A percentile compares a stretch with the other conserved stretches of the same genome.
These are phyloP conservation scores for Dione vanillae DNA, from an alignment of 2,888 invertebrate genomes.

Conservation along the genomic window DNA sequence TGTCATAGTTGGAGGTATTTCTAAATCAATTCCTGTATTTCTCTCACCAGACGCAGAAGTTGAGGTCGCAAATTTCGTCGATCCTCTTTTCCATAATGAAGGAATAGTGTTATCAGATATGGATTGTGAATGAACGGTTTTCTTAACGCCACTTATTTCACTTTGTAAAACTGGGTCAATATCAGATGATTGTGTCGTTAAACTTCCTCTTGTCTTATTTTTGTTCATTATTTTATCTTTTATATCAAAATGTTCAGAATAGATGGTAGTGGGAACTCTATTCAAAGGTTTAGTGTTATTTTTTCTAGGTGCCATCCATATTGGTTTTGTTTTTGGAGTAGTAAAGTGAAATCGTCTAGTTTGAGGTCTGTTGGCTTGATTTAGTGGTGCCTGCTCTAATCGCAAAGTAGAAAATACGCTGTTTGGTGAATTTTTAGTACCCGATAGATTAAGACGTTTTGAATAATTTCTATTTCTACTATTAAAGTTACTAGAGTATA, in stretches of 20 bases:
- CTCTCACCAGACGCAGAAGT: conserved; percentile 60
- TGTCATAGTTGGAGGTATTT: conserved; percentile 79
- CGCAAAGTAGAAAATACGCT: conserved; percentile 63
- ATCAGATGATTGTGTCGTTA: conserved; percentile 77
- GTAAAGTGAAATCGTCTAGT: conserved; percentile 72
- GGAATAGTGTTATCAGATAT: conserved; percentile 79
- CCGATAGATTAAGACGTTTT: conserved; percentile 69
- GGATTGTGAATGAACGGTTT: conserved; percentile 71
- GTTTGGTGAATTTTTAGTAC: conserved; percentile 70
- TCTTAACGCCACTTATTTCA: conserved; percentile 69
- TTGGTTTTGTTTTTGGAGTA: conserved; percentile 71
- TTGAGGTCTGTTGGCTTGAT: conserved; percentile 54
- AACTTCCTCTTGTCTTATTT: conserved; percentile 56
- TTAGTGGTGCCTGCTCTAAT: conserved; percentile 56
- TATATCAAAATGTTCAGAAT: conserved; percentile 74
- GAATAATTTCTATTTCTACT: conserved; percentile 73
- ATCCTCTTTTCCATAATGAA: conserved; percentile 79
- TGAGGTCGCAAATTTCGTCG: conserved; percentile 69
- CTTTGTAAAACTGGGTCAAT: conserved; percentile 79
- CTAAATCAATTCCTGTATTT: conserved; percentile 64
- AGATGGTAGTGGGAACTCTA: conserved; percentile 69
- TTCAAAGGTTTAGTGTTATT: conserved; percentile 58
- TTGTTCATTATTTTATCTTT: conserved; percentile 64
- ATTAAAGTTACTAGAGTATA: conserved; percentile 58
- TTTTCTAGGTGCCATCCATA: conserved; percentile 75